A percentile compares a stretch with the other conserved stretches of the same genome.
phyloP scores from a whole-genome alignment of 2,113 vertebrate species.

The Trogon melanurus region DNA sequence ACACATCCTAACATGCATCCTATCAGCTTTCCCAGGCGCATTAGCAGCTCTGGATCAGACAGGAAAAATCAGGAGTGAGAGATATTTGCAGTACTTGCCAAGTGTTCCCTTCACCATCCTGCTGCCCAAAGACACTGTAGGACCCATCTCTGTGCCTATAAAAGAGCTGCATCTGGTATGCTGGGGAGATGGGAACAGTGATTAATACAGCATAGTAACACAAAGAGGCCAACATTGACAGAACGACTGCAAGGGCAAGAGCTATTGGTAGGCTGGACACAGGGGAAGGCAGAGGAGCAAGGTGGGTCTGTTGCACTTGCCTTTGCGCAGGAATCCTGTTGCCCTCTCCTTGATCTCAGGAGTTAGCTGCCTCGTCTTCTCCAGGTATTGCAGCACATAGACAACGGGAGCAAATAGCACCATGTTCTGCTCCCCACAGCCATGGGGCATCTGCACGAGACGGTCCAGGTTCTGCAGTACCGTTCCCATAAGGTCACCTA shows the following conservation, averaged over 20 bases:
- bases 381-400: slow-evolving; percentile 84
- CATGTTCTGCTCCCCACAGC: slow-evolving; percentile 92
- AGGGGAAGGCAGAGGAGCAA: background rate
- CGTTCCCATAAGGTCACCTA: slow-evolving; percentile 83
- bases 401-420: slow-evolving; percentile 84
- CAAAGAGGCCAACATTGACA: background rate
- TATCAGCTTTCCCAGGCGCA: slow-evolving; percentile 76
- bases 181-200: slow-evolving; percentile 54
- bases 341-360: slow-evolving; percentile 72
- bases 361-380: slow-evolving; percentile 79
- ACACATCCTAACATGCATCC: background rate
- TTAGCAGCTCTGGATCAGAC: background rate
- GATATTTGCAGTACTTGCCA: slow-evolving; percentile 76
- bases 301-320: slow-evolving; percentile 58
- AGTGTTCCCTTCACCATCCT: slow-evolving; percentile 82
- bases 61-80: background rate
- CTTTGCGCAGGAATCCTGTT: slow-evolving; percentile 70
- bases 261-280: background rate
- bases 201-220: background rate
- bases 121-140: slow-evolving; percentile 86
- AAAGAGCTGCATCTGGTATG: slow-evolving; percentile 84
- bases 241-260: background rate
- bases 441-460: slow-evolving; percentile 78
- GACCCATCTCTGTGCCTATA: slow-evolving; percentile 86
- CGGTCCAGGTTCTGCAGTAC: slow-evolving; percentile 80